Conservation (phyloP, 2,113 vertebrate species). For the Carassius gibelio region DNA sequence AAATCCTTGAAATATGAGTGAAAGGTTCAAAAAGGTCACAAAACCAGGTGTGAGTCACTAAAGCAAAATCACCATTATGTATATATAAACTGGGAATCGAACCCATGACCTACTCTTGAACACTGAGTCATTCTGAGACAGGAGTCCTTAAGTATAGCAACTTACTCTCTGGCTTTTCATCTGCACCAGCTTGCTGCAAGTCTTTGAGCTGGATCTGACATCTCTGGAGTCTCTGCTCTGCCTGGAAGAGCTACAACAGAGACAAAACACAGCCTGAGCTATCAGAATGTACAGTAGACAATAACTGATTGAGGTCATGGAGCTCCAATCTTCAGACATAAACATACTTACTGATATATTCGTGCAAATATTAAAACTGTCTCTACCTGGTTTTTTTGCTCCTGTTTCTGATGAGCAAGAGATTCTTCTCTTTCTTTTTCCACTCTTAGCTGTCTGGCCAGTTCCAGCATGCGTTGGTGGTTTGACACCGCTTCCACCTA, state of each 20-base stretch:
- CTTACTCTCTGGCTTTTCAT: constrained; percentile 96
- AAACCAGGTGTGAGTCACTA: too few relatives aligned
- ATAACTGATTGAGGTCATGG: not conserved
- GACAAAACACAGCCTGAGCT: constrained; percentile 13
- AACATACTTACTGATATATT: not conserved
- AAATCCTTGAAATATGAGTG: too few relatives aligned
- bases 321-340: not conserved
- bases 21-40: too few relatives aligned
- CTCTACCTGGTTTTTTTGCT: constrained; percentile 93
- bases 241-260: constrained; percentile 84
- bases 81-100: not conserved
- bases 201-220: constrained; percentile 89
- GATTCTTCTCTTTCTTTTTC: constrained; percentile 94
- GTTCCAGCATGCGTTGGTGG: constrained; percentile 93
- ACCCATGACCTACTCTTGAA: not conserved
- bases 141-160: constrained; percentile 54
- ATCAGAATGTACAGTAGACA: not conserved
- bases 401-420: constrained; percentile 90
- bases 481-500: constrained; percentile 97
- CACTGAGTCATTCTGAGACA: not conserved
- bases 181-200: constrained; percentile 86
- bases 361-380: too few relatives aligned
- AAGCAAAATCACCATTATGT: too few relatives aligned
- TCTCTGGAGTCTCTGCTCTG: constrained; percentile 89
- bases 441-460: constrained; percentile 89